Conservation (phyloP, 2,113 vertebrate genomes). For the Peromyscus leucopus region DNA sequence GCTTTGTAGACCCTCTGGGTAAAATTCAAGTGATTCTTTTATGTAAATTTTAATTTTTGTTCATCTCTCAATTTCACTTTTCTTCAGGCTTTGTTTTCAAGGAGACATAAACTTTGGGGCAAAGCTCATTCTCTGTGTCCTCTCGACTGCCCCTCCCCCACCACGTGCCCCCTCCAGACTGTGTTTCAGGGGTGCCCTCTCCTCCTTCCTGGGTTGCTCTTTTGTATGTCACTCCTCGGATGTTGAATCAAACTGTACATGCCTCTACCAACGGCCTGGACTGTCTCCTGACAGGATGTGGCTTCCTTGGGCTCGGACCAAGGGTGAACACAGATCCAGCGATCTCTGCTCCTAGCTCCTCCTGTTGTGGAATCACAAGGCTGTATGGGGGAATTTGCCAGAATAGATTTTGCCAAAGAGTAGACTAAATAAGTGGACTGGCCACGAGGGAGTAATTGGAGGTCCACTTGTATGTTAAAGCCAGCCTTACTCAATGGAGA, state of each 20-base stretch:
- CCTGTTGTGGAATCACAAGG: neutral
- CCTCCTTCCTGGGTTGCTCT: neutral
- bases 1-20: neutral
- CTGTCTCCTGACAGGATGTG: neutral
- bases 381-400: neutral
- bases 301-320: neutral
- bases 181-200: neutral
- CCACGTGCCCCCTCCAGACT: no score
- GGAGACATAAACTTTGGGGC: neutral
- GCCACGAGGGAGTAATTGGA: neutral
- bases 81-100: neutral
- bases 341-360: neutral
- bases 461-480: neutral
- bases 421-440: slow-evolving; percentile 4
- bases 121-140: neutral
- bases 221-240: neutral
- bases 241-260: neutral
- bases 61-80: neutral
- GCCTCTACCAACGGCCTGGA: neutral
- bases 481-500: neutral
- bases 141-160: neutral
- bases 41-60: neutral
- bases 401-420: neutral
- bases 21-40: neutral
- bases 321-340: neutral